A percentile compares a stretch with the other conserved stretches of the same genome.
These are phyloP conservation scores for Leptopilina syphax DNA, from an alignment of 2,888 invertebrate species.

Conservation along the genomic window DNA sequence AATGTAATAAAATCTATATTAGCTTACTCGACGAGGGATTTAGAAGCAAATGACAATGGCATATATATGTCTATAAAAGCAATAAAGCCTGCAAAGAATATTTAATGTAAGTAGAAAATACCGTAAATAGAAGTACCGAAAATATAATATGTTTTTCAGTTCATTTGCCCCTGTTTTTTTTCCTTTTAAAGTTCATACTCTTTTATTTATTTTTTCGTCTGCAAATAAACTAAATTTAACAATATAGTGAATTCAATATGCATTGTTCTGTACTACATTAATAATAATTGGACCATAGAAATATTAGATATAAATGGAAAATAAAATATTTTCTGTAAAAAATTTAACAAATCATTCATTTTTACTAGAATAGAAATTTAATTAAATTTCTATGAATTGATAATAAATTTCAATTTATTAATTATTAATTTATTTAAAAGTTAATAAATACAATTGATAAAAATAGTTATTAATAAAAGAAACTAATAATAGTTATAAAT, in stretches of 20 bases:
- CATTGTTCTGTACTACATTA: neutral
- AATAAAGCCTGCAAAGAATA: slow-evolving; percentile 24
- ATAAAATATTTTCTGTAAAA: too few species aligned
- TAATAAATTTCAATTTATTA: too few species aligned
- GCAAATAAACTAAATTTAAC: neutral
- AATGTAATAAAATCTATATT: slow-evolving; percentile 15
- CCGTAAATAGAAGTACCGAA: neutral
- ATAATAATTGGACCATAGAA: too few species aligned
- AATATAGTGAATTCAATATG: neutral
- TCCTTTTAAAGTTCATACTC: neutral
- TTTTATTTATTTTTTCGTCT: neutral
- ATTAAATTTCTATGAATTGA: too few species aligned
- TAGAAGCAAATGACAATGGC: neutral
- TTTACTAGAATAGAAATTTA: too few species aligned
- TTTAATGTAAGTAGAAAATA: slow-evolving; percentile 34
- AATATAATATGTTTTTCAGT: slow-evolving; percentile 1
- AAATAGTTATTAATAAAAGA: too few species aligned
- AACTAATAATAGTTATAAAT: too few species aligned
- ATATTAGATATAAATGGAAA: too few species aligned
- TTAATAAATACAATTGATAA: too few species aligned
- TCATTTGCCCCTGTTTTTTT: neutral
- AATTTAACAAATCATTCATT: too few species aligned
- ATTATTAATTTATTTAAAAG: too few species aligned
- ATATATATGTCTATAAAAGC: neutral
- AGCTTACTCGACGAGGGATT: neutral